A percentile compares a stretch with the other conserved stretches of the same genome.
These are phyloP conservation scores for Torymus aiolomorphi DNA, from an alignment of 2,888 invertebrate species.

Conservation along the genomic window DNA sequence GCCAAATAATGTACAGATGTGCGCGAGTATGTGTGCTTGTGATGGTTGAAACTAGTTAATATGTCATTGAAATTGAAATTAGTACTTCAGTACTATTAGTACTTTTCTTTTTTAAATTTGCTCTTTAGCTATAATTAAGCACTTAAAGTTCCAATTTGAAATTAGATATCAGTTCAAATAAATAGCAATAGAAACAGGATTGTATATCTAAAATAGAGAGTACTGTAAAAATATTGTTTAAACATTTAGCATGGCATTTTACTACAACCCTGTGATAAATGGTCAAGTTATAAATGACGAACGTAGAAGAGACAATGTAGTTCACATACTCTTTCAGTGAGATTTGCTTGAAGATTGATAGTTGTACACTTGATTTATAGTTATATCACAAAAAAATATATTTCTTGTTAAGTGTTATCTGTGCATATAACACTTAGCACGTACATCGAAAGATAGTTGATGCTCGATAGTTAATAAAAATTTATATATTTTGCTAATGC, in stretches of 20 bases:
- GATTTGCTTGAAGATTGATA: conserved; percentile 37
- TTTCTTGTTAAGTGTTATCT: conserved; percentile 18
- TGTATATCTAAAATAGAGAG: conserved; percentile 22
- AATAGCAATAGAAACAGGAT: conserved; percentile 31
- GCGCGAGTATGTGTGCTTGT: conserved; percentile 21
- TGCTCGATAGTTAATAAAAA: conserved; percentile 41
- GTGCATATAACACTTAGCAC: conserved; percentile 15
- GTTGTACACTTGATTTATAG: conserved; percentile 31
- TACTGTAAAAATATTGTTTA: conserved; percentile 28
- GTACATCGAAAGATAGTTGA: conserved; percentile 40
- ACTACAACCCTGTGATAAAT: conserved; percentile 56
- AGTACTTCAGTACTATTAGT: neutral
- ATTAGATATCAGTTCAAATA: conserved; percentile 10
- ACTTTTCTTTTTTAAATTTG: conserved; percentile 30
- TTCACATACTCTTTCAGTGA: conserved; percentile 31
- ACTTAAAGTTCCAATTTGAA: conserved; percentile 17
- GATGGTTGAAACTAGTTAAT: conserved; percentile 28
- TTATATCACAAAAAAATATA: conserved; percentile 29
- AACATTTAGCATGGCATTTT: conserved; percentile 33
- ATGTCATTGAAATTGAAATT: conserved; percentile 42
- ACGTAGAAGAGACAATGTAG: conserved; percentile 31
- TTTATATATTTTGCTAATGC: conserved; percentile 56
- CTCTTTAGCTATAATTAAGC: conserved; percentile 11
- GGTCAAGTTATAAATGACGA: conserved; percentile 29
- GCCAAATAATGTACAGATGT: conserved; percentile 39